Percentiles rank a stretch among this genome's conserved stretches.
These are phyloP conservation scores for Nebria ingens DNA, from an alignment of 1,140 invertebrate species.

Conservation along the genomic window DNA sequence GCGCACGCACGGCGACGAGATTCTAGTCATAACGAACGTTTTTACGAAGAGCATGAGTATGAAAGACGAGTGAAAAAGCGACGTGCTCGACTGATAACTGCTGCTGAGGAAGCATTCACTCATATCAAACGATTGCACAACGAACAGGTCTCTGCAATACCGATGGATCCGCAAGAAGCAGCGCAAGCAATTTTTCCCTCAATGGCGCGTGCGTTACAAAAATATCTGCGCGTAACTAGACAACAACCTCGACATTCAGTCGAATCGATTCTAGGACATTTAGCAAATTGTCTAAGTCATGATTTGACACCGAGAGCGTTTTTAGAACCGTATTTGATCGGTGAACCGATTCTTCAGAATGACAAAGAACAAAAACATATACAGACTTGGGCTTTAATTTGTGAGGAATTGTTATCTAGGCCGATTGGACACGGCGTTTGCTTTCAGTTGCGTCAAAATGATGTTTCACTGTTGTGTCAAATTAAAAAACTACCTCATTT, in stretches of 20 bases:
- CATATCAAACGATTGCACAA: conserved; percentile 79
- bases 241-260: conserved; percentile 93
- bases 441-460: conserved; percentile 89
- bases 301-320: conserved; percentile 90
- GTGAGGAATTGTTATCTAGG: conserved; percentile 78
- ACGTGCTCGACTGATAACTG: conserved; percentile 75
- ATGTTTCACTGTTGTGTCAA: conserved; percentile 81
- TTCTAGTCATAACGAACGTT: conserved; percentile 88
- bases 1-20: conserved; percentile 62
- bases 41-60: conserved; percentile 96
- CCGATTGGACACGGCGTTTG: conserved; percentile 67
- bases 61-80: conserved; percentile 86
- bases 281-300: conserved; percentile 82
- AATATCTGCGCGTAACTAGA: conserved; percentile 87
- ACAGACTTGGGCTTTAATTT: conserved; percentile 89
- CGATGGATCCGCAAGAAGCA: conserved; percentile 88
- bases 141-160: conserved; percentile 49
- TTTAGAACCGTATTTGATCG: conserved; percentile 75
- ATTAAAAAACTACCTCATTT: conserved; percentile 83
- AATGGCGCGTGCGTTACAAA: conserved; percentile 88
- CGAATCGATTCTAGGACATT: conserved; percentile 76
- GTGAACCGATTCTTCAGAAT: conserved; percentile 67
- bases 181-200: conserved; percentile 96
- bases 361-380: conserved; percentile 64
- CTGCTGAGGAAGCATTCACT: conserved; percentile 94